phyloP scores from a whole-genome alignment of 2,113 vertebrate genomes.

The Pterophyllum scalare region DNA sequence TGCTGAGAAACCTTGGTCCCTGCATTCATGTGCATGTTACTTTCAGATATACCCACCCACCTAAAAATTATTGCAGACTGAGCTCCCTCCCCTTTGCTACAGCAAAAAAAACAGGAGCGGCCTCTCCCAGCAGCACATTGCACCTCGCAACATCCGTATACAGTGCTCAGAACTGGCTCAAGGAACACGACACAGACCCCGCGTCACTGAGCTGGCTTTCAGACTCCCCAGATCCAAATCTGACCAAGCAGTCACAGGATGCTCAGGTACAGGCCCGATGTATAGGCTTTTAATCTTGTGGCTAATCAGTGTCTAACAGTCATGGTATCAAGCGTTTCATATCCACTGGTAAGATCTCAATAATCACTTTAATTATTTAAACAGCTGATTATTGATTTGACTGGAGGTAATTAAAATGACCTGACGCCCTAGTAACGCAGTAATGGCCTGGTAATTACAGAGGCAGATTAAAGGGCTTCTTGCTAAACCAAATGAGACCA shows the following conservation, averaged over 20 bases:
- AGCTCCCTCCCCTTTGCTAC: neutral
- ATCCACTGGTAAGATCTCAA: constrained; percentile 21
- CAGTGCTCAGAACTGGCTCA: neutral
- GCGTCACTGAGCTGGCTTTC: neutral
- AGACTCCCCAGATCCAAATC: neutral
- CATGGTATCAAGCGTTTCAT: neutral
- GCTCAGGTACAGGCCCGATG: neutral
- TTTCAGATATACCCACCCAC: neutral
- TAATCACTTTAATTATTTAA: constrained; percentile 37
- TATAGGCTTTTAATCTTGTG: neutral
- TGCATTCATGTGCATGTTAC: constrained; percentile 2
- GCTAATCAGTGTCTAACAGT: neutral
- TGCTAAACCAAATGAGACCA: constrained; percentile 9
- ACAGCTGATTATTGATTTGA: constrained; percentile 38
- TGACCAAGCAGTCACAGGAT: neutral
- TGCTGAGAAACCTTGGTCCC: neutral
- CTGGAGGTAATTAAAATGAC: constrained; percentile 49
- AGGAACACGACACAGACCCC: neutral
- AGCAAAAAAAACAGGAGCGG: neutral
- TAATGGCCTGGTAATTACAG: constrained; percentile 23
- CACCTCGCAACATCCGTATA: neutral
- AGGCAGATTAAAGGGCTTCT: constrained; percentile 1
- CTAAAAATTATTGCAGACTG: constrained; percentile 4
- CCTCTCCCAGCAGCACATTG: too few relatives aligned
- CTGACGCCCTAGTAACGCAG: constrained; percentile 16